Conservation (phyloP, 2,888 invertebrate genomes). For the Formica aserva region DNA sequence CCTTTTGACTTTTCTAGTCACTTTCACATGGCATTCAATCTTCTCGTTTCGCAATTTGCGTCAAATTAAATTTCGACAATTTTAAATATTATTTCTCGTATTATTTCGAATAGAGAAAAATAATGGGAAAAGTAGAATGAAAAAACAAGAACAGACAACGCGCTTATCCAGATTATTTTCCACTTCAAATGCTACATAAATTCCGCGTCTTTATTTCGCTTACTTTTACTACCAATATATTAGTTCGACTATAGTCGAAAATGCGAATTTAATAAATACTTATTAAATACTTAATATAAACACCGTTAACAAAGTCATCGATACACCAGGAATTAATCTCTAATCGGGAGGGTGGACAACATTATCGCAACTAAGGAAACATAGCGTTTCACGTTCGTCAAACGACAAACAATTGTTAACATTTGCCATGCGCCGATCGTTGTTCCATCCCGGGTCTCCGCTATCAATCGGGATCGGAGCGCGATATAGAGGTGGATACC, state of each 20-base stretch:
- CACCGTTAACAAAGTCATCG: not conserved
- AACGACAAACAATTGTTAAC: slow-evolving; percentile 69
- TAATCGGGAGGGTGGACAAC: slow-evolving; percentile 16
- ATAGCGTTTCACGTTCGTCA: slow-evolving; percentile 55
- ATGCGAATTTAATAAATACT: not conserved
- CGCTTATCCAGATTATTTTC: no score
- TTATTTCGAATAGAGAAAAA: not conserved
- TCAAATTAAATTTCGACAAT: not conserved
- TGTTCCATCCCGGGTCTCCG: slow-evolving; percentile 54
- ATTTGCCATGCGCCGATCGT: slow-evolving; percentile 64
- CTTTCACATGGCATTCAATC: not conserved
- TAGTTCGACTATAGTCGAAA: not conserved
- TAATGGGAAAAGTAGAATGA: not conserved
- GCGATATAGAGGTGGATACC: slow-evolving; percentile 52
- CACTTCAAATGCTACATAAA: no score
- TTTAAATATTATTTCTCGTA: not conserved
- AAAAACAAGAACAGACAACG: not conserved
- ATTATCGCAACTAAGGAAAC: slow-evolving; percentile 60
- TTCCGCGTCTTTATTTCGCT: no score
- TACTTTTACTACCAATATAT: not conserved
- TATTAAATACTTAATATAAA: not conserved
- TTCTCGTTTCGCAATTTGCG: not conserved
- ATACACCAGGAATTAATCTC: not conserved
- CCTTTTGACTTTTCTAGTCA: not conserved
- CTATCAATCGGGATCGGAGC: slow-evolving; percentile 54